phyloP scores from a whole-genome alignment of 2,113 vertebrate species.

The Butorides virescens region DNA sequence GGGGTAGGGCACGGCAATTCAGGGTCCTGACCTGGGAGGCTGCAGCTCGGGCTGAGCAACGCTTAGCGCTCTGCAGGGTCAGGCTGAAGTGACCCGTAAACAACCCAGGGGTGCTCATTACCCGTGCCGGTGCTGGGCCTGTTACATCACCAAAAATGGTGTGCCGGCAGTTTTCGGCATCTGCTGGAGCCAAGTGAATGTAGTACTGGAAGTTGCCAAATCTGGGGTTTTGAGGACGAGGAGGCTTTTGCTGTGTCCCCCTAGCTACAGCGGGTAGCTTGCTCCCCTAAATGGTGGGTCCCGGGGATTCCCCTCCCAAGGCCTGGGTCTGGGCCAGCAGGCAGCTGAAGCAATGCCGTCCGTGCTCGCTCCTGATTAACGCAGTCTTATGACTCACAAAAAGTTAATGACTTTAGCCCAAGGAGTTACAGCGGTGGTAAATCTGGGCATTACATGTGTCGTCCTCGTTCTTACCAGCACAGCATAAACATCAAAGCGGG shows the following conservation, averaged over 20 bases:
- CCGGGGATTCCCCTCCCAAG: not conserved
- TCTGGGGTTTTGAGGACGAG: not conserved
- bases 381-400: not conserved
- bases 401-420: slow-evolving; percentile 5
- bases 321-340: not conserved
- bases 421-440: not conserved
- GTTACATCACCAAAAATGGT: not conserved
- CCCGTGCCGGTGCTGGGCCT: not conserved
- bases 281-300: not conserved
- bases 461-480: not conserved
- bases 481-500: not conserved
- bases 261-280: not conserved
- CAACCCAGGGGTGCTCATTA: not conserved
- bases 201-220: no score
- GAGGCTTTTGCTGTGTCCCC: not conserved
- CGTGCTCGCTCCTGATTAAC: not conserved
- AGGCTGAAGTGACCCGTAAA: not conserved
- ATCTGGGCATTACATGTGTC: not conserved
- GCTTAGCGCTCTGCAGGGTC: not conserved
- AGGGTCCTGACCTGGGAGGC: slow-evolving; percentile 35
- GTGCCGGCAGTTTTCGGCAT: fast-evolving
- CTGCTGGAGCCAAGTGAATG: not conserved
- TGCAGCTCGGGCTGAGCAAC: not conserved
- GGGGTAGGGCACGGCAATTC: not conserved
- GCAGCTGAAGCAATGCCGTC: not conserved